A percentile compares a stretch with the other conserved stretches of the same genome.
Evolutionary conservation across 2,888 invertebrate genomes (phyloP).

Genomic region (Steinernema hermaphroditum): DNA sequence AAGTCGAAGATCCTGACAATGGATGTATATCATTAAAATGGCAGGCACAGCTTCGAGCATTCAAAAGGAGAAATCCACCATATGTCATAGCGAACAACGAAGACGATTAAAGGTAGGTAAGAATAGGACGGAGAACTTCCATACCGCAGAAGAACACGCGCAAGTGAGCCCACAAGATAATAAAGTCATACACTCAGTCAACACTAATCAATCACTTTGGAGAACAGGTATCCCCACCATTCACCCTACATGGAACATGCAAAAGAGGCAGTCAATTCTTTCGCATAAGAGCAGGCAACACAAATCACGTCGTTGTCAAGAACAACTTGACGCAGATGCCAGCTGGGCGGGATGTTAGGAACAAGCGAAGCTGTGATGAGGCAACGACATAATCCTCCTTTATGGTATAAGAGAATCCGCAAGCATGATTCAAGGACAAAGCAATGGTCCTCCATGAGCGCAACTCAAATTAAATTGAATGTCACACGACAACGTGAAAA

Average conservation of each 20-base stretch:
- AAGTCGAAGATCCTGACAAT: neutral
- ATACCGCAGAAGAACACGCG: constrained; percentile 13
- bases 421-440: too few species aligned
- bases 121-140: neutral
- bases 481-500: too few species aligned
- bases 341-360: too few species aligned
- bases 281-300: too few species aligned
- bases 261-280: neutral
- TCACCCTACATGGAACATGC: neutral
- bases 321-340: too few species aligned
- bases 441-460: too few species aligned
- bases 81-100: neutral
- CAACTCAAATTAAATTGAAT: too few species aligned
- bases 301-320: too few species aligned
- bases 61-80: constrained; percentile 23
- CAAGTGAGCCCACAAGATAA: constrained; percentile 8
- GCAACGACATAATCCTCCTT: too few species aligned
- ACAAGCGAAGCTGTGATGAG: too few species aligned
- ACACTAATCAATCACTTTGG: constrained; percentile 16
- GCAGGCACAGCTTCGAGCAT: constrained; percentile 13
- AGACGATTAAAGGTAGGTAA: neutral
- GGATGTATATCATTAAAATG: constrained; percentile 3
- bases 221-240: constrained; percentile 13
- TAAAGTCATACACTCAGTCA: constrained; percentile 12
- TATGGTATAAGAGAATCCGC: too few species aligned